A percentile compares a stretch with the other conserved stretches of the same genome.
phyloP scores from a whole-genome alignment of 2,797 vertebrate genomes.

The Allobates femoralis region DNA sequence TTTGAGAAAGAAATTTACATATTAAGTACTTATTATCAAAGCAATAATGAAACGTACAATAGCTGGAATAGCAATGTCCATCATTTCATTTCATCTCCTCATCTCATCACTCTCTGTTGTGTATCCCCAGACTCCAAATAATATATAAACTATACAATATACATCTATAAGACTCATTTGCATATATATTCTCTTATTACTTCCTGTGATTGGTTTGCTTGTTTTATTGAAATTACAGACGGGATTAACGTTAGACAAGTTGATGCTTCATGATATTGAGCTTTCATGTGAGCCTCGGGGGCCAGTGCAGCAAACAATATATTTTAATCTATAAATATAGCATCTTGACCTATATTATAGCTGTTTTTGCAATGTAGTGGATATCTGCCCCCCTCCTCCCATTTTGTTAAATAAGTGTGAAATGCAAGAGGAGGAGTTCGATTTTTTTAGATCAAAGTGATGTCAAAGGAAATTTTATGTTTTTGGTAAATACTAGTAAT shows the following conservation, averaged over 20 bases:
- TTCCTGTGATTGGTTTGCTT: not conserved
- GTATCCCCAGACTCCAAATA: constrained; percentile 14
- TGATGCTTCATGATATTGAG: not conserved
- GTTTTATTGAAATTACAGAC: constrained; percentile 2
- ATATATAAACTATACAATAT: constrained; percentile 17
- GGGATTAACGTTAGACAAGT: constrained; percentile 3
- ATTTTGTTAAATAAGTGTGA: not conserved
- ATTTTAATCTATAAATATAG: not conserved
- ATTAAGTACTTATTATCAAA: constrained; percentile 25
- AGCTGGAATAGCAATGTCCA: constrained; percentile 1
- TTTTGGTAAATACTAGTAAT: no score
- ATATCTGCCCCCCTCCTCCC: not conserved
- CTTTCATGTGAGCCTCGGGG: not conserved
- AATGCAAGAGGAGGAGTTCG: not conserved
- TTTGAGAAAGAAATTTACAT: constrained; percentile 31
- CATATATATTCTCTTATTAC: constrained; percentile 21
- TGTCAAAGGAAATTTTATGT: not conserved
- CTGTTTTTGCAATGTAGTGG: not conserved
- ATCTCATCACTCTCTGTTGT: constrained; percentile 3
- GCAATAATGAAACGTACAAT: constrained; percentile 9
- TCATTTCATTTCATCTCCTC: not conserved
- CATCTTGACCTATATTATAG: not conserved
- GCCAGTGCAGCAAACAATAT: not conserved
- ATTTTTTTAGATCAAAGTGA: not conserved
- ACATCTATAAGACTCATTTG: constrained; percentile 7